Evolutionary conservation across 1,140 invertebrate genomes (phyloP).

Genomic region (Drosophila truncata): DNA sequence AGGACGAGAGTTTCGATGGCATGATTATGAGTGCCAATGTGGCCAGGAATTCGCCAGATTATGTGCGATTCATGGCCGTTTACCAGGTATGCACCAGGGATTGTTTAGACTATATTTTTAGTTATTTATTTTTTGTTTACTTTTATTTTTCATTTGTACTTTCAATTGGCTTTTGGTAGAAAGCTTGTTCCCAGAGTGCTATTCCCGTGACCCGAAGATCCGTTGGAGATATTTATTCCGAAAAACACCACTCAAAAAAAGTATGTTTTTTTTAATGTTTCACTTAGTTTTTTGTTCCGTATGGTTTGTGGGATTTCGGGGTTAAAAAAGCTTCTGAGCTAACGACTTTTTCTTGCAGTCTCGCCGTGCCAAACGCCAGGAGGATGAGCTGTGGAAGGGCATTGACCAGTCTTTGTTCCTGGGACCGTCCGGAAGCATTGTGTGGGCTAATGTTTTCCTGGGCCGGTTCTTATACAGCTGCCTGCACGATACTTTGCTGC

Average conservation of each 20-base stretch:
- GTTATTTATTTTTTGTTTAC: constrained; percentile 40
- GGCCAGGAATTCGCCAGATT: constrained; percentile 70
- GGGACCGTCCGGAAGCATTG: constrained; percentile 83
- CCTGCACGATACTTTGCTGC: constrained; percentile 88
- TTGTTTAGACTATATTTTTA: neutral
- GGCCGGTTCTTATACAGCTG: constrained; percentile 93
- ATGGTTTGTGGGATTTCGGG: neutral
- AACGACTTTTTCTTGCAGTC: constrained; percentile 31
- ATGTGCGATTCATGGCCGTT: constrained; percentile 79
- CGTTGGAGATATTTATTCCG: neutral
- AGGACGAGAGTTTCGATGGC: constrained; percentile 67
- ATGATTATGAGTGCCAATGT: constrained; percentile 76
- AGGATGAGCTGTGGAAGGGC: constrained; percentile 83
- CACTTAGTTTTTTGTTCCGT: neutral
- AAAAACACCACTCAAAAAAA: constrained; percentile 43
- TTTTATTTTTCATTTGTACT: constrained; percentile 33
- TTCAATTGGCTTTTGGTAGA: constrained; percentile 61
- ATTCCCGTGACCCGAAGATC: constrained; percentile 65
- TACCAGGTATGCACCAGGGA: constrained; percentile 75
- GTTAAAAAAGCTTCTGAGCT: neutral
- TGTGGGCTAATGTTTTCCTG: constrained; percentile 92
- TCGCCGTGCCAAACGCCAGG: constrained; percentile 76
- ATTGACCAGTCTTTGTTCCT: constrained; percentile 81
- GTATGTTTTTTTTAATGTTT: constrained; percentile 59
- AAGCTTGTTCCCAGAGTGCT: constrained; percentile 69